Base-by-base conservation (phyloP, 2,797 vertebrate genomes). In the Cossypha caffra region DNA sequence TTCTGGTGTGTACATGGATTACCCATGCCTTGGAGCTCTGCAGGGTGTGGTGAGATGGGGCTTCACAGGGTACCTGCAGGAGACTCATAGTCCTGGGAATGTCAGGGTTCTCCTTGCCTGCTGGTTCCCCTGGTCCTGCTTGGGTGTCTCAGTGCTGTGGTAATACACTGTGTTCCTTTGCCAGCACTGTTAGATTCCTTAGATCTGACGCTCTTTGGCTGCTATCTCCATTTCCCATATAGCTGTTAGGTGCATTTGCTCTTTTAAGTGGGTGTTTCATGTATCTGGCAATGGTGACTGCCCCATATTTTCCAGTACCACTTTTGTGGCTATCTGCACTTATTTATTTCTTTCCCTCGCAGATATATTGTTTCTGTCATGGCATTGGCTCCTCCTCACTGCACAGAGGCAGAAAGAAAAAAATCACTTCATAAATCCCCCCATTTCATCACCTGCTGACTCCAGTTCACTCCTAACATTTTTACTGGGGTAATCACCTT, bases 391-490 rank as follows among this genome's bases (percentile, higher is more conserved):
- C 26, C 21, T 83, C 47, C 85, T 78, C 45, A 31, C 57, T 79
- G 66, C 40, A 66, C 88, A 95, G 43, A 88, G 51, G 37, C 58
- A 75, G 45, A 59, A 79, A 33, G 18, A 43, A 80, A 93, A 88
- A 73, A 72, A 62, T 31, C 1, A 0, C 73, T 84, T 95, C 40
- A 92, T 93, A 94, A 95, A 90, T 88, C 45, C 38, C 19, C 12
- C 18, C 24, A 40, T 95, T 96, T 94, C 80, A 86, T 95, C 82
- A 90, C 66, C 57, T 52, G 59, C 69, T 89, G 71, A 59, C 79
- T 94, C 71, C 77, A 77, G 76, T 92, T 95, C 73, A 80, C 63
- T 62, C 47, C 43, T 82, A 69, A 82, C 24, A 57, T 86, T 97
- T 96, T 94, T 80, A 91, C 37, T 45, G 75, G 50, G 45, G 69